phyloP scores from a whole-genome alignment of 2,888 invertebrate species.

The Polymixis lichenea region DNA sequence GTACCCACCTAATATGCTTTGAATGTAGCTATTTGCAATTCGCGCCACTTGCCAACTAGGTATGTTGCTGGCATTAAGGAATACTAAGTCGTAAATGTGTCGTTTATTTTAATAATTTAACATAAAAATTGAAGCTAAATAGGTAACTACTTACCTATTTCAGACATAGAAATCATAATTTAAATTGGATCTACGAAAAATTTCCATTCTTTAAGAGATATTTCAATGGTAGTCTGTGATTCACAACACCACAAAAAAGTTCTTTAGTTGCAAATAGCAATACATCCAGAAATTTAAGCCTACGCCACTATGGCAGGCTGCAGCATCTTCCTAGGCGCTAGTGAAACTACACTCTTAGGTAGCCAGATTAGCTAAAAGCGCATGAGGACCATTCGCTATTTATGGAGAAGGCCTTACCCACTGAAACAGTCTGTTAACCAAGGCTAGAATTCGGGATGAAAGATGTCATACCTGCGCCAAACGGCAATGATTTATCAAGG shows the following conservation, averaged over 20 bases:
- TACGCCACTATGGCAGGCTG: not conserved
- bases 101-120: not conserved
- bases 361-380: not conserved
- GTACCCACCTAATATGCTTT: constrained; percentile 8
- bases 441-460: not conserved
- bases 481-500: constrained; percentile 91
- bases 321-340: not conserved
- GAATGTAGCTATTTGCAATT: not conserved
- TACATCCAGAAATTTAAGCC: not conserved
- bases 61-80: constrained; percentile 4
- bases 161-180: not conserved
- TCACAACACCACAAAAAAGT: not conserved
- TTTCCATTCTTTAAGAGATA: not conserved
- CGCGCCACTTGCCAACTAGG: constrained; percentile 6
- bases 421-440: not conserved
- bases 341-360: not conserved
- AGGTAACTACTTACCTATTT: not conserved
- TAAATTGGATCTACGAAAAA: no score
- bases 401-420: not conserved
- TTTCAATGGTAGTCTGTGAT: not conserved
- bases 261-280: not conserved
- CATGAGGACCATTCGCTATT: not conserved
- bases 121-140: not conserved
- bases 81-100: not conserved
- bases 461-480: constrained; percentile 91